phyloP scores from a whole-genome alignment of 2,113 vertebrate species.

The Tragulus kanchil region DNA sequence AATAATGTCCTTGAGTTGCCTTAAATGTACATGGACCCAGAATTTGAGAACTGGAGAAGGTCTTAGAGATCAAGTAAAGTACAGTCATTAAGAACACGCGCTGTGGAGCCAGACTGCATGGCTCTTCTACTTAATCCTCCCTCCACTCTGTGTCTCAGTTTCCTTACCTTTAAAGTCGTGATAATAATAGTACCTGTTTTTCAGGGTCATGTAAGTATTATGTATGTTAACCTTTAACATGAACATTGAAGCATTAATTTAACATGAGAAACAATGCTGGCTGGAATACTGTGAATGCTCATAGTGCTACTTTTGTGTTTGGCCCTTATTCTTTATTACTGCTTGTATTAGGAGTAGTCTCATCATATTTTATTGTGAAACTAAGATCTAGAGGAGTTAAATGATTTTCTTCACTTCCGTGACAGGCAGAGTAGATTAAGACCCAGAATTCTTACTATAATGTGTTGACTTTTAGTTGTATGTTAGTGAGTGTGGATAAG shows the following conservation, averaged over 20 bases:
- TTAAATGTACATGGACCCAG: constrained; percentile 74
- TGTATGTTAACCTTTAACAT: neutral
- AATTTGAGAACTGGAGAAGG: constrained; percentile 72
- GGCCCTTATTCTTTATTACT: neutral
- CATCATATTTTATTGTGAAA: constrained; percentile 45
- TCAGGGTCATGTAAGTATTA: neutral
- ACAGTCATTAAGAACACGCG: constrained; percentile 51
- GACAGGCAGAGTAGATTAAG: neutral
- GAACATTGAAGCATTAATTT: neutral
- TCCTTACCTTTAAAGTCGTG: constrained; percentile 78
- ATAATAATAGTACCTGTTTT: constrained; percentile 67
- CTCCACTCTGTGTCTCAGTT: constrained; percentile 72
- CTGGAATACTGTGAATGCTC: neutral
- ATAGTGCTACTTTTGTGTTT: neutral
- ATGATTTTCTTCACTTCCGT: neutral
- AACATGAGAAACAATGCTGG: neutral
- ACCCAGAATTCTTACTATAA: neutral
- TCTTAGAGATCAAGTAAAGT: constrained; percentile 68
- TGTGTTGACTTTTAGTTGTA: constrained; percentile 37
- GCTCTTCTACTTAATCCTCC: constrained; percentile 79
- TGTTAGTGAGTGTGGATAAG: neutral
- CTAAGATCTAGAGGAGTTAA: neutral
- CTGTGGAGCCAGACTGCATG: constrained; percentile 73
- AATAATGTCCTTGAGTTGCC: constrained; percentile 75
- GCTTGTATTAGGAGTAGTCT: neutral